phyloP scores from a whole-genome alignment of 2,113 vertebrate genomes.

The Oreotrochilus melanogaster region DNA sequence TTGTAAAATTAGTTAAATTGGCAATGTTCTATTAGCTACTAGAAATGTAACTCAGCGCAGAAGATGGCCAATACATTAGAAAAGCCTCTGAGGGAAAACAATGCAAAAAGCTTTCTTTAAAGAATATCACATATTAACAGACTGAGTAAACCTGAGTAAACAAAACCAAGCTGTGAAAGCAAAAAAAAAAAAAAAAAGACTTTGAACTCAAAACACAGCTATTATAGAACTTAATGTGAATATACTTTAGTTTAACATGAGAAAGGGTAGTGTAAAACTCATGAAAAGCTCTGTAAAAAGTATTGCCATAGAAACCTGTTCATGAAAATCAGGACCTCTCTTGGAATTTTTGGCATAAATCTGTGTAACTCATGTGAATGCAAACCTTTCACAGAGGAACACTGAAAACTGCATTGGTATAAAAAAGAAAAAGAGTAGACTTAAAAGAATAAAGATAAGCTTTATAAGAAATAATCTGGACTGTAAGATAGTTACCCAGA shows the following conservation, averaged over 20 bases:
- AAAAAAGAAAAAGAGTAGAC: not conserved
- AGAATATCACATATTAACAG: not conserved
- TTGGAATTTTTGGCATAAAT: constrained; percentile 8
- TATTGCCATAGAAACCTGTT: constrained; percentile 37
- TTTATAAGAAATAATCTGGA: not conserved
- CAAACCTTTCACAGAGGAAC: not conserved
- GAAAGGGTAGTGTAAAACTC: not conserved
- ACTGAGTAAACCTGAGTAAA: not conserved
- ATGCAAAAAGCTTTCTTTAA: not conserved
- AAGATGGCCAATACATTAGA: not conserved
- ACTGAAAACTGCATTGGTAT: not conserved
- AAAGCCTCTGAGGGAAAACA: not conserved
- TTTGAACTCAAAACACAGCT: not conserved
- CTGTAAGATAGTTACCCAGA: not conserved
- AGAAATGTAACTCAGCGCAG: not conserved
- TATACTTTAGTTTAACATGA: constrained; percentile 18
- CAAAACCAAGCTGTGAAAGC: constrained; percentile 35
- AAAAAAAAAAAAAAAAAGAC: not conserved
- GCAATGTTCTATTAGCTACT: not conserved
- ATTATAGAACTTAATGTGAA: not conserved
- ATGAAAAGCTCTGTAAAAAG: constrained; percentile 19
- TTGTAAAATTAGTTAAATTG: not conserved
- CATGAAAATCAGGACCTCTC: constrained; percentile 6
- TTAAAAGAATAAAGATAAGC: not conserved
- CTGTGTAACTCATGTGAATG: not conserved